Conservation (phyloP, 2,113 vertebrate species). For the Rutilus rutilus region DNA sequence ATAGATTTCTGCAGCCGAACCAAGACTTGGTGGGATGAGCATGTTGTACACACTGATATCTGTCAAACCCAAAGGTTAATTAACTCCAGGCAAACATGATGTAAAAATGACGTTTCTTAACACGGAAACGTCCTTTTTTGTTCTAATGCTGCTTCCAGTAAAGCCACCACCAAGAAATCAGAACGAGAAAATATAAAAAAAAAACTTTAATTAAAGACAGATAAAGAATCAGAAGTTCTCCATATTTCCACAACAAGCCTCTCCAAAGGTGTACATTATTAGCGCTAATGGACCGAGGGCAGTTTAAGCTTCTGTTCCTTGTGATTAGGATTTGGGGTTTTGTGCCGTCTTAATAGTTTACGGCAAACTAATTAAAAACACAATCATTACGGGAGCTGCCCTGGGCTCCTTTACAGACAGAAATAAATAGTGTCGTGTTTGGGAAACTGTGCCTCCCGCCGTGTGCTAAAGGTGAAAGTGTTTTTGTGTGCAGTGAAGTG, state of each 20-base stretch:
- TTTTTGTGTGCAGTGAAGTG: slow-evolving; percentile 34
- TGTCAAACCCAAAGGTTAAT: slow-evolving; percentile 45
- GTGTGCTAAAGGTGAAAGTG: slow-evolving; percentile 46
- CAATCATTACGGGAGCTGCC: slow-evolving; percentile 45
- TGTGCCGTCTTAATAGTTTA: slow-evolving; percentile 50
- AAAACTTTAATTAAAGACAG: slow-evolving; percentile 49
- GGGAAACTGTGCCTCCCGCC: slow-evolving; percentile 3
- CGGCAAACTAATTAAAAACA: slow-evolving; percentile 47
- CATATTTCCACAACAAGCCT: slow-evolving; percentile 40
- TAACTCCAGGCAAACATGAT: slow-evolving; percentile 20
- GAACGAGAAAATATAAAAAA: neutral
- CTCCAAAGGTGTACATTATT: slow-evolving; percentile 40
- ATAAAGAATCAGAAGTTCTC: slow-evolving; percentile 46
- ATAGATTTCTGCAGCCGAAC: slow-evolving; percentile 14
- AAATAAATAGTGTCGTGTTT: slow-evolving; percentile 35
- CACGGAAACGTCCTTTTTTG: neutral
- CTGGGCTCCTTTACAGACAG: slow-evolving; percentile 41
- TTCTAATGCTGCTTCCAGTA: slow-evolving; percentile 4
- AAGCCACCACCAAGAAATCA: slow-evolving; percentile 15
- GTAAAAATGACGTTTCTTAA: slow-evolving; percentile 14
- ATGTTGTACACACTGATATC: slow-evolving; percentile 30
- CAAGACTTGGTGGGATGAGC: neutral
- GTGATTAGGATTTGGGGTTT: slow-evolving; percentile 48
- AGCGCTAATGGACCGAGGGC: slow-evolving; percentile 35
- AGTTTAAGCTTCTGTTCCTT: slow-evolving; percentile 34